Evolutionary conservation across 1,140 invertebrate genomes (phyloP), one percentile per base, ranked within the genome.

Genomic region (Meloidogyne floridensis): DNA sequence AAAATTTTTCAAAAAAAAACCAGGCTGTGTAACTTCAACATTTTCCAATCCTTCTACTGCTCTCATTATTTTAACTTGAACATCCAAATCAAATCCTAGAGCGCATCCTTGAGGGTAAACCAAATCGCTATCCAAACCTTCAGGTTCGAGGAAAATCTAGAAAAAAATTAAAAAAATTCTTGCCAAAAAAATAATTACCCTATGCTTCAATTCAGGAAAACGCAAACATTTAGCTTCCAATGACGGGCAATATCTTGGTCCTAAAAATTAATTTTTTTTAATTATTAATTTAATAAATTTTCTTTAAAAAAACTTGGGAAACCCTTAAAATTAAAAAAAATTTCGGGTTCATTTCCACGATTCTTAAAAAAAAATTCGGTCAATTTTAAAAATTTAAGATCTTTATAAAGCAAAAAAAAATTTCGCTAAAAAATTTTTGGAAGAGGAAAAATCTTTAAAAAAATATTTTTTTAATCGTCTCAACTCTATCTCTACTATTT

Each of bases 61-160:
- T 69, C 92, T 92, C 0, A 98, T 90, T 59, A 97, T 89, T 87
- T 94, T 86, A 10, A 93, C 90, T 90, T 97, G 96, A 80, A 94
- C 91, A 53, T 95, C 94, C 82, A 92, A 93, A 0, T 95, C 95
- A 85, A 97, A 91, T 0, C 95, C 96, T 90, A 95, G 95, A 0
- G 94, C 95, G 76, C 97, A 92, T 15, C 96, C 96, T 90, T 95
- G 94, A 0, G 96, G 95, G 92, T 97, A 97, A 43, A 95, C 93
- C 6, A 96, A 81, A 77, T 94, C 91, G 71, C 93, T 94, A 85
- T 94, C 92, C 2, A 97, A 91, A 65, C 95, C 95, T 92, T 98
- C 96, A 1, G 95, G 95, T 91, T 97, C 96, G 0, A 97, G 90
- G 95, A 95, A 98, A 15, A 96, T 56, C 87, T 90, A 32, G 18